phyloP scores from a whole-genome alignment of 2,797 vertebrate species.

The Phyllotis vaccarum region DNA sequence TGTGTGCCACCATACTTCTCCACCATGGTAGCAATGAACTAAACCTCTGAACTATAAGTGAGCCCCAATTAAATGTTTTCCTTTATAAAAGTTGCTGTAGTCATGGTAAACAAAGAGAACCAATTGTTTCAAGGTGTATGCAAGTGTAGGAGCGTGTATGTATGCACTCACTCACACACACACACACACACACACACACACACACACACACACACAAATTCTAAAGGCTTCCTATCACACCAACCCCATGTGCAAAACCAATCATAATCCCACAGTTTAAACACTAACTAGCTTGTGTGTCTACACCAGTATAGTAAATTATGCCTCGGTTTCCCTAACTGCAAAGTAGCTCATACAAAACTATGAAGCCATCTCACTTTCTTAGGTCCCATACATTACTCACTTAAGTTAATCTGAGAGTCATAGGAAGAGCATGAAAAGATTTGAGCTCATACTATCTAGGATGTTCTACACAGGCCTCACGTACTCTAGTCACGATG shows the following conservation, averaged over 20 bases:
- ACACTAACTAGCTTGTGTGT: background rate
- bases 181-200: background rate
- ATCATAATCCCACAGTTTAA: background rate
- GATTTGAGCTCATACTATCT: background rate
- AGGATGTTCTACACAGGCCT: background rate
- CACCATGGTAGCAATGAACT: background rate
- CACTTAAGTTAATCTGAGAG: too few relatives aligned
- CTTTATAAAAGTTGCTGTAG: background rate
- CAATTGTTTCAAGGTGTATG: background rate
- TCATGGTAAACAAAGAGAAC: background rate
- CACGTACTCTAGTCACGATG: too few relatives aligned
- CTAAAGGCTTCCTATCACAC: background rate
- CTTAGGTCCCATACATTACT: rapidly evolving
- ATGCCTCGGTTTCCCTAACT: background rate
- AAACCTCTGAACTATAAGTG: background rate
- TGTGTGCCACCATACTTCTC: background rate
- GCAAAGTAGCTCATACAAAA: background rate
- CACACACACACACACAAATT: background rate
- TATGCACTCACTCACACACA: background rate
- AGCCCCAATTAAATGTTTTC: background rate
- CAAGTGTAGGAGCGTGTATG: too few relatives aligned
- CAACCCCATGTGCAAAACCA: background rate
- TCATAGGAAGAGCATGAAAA: background rate
- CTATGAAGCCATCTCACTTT: background rate
- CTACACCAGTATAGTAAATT: background rate